Percentiles rank a stretch among this genome's conserved stretches.
Evolutionary conservation across 2,888 invertebrate species (phyloP).

Genomic region (Synergus umbraculus): DNA sequence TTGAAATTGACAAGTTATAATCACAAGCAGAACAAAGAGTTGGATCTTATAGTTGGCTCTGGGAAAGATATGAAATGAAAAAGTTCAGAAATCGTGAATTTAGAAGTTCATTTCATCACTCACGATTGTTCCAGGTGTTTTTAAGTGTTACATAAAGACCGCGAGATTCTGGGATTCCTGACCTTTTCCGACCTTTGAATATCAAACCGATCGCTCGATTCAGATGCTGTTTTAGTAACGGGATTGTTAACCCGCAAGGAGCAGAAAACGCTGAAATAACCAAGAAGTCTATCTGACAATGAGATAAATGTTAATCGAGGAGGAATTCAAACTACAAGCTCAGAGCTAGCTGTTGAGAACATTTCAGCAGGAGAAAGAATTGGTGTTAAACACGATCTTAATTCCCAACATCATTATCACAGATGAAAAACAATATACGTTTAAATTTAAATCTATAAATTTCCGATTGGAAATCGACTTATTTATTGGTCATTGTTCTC

Average conservation of each 20-base stretch:
- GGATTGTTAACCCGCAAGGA: slow-evolving; percentile 22
- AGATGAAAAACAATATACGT: not conserved
- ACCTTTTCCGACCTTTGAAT: slow-evolving; percentile 33
- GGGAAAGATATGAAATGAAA: not conserved
- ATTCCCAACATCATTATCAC: slow-evolving; percentile 21
- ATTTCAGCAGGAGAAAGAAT: slow-evolving; percentile 20
- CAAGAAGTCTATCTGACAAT: slow-evolving; percentile 34
- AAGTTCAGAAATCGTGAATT: slow-evolving; percentile 10
- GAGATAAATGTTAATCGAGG: slow-evolving; percentile 38
- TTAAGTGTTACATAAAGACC: slow-evolving; percentile 17
- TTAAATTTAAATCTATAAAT: not conserved
- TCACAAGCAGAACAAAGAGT: too few species aligned
- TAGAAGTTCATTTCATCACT: not conserved
- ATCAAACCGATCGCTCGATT: slow-evolving; percentile 32
- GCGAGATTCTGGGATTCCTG: slow-evolving; percentile 27
- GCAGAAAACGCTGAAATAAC: slow-evolving; percentile 17
- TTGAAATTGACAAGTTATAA: too few species aligned
- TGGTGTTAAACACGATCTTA: slow-evolving; percentile 16
- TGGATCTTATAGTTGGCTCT: too few species aligned
- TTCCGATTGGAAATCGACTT: not conserved
- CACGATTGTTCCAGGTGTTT: slow-evolving; percentile 14
- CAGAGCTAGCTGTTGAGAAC: slow-evolving; percentile 14
- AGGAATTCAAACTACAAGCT: slow-evolving; percentile 15
- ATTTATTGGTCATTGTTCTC: slow-evolving; percentile 20
- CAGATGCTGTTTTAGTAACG: slow-evolving; percentile 28